Conservation (phyloP, 2,113 vertebrate genomes). For the Rana temporaria region DNA sequence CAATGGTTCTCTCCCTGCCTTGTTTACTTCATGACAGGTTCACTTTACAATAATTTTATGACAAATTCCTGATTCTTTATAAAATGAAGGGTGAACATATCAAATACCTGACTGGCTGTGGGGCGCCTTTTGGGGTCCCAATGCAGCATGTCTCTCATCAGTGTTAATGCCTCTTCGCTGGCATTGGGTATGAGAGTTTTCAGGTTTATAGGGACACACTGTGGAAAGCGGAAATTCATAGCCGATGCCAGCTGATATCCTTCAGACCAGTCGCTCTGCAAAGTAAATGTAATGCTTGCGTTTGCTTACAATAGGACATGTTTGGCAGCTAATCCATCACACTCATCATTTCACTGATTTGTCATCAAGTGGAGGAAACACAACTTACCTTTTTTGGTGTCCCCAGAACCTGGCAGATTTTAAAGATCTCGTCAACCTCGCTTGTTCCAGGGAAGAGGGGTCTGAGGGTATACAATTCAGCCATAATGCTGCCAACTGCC, state of each 20-base stretch:
- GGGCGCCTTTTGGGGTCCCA: constrained; percentile 97
- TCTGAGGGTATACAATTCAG: constrained; percentile 91
- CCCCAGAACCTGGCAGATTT: constrained; percentile 97
- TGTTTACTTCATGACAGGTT: no score
- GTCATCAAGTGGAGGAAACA: not conserved
- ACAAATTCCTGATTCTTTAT: no score
- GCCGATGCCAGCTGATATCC: constrained; percentile 90
- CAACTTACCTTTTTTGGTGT: constrained; percentile 91
- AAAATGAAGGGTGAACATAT: not conserved
- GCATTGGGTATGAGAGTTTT: constrained; percentile 97
- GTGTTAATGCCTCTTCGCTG: constrained; percentile 87
- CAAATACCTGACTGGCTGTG: constrained; percentile 86
- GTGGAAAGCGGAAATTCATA: constrained; percentile 97
- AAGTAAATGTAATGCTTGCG: not conserved
- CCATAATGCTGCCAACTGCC: constrained; percentile 98
- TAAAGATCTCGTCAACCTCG: constrained; percentile 98
- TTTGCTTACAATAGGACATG: not conserved
- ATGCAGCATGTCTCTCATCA: constrained; percentile 89
- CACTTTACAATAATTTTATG: no score
- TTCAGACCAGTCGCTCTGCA: constrained; percentile 92
- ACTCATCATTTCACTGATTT: not conserved
- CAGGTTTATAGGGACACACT: constrained; percentile 90
- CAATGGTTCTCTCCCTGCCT: no score
- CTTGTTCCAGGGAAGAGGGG: constrained; percentile 98
- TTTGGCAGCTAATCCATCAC: not conserved